Evolutionary conservation across 2,888 invertebrate genomes (phyloP).

Genomic region (Dendrolimus houi): DNA sequence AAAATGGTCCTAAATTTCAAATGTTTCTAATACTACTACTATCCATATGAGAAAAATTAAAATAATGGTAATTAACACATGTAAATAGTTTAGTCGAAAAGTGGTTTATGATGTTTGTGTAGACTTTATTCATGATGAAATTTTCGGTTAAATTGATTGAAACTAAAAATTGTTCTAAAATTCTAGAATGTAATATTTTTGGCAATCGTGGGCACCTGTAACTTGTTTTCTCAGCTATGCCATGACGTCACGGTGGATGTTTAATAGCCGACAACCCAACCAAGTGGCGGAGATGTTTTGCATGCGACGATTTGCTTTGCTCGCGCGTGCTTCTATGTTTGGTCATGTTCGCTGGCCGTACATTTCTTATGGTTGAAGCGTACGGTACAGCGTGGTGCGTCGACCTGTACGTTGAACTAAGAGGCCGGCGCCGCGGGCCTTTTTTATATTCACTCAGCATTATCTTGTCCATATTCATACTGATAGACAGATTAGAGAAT

Average conservation of each 20-base stretch:
- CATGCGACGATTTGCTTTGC: constrained; percentile 34
- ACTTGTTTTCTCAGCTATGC: constrained; percentile 55
- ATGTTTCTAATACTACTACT: no score
- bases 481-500: constrained; percentile 12
- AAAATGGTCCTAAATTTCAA: no score
- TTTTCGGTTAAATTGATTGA: no score
- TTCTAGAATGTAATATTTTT: background rate
- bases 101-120: no score
- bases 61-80: no score
- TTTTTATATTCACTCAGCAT: constrained; percentile 38
- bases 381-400: constrained; percentile 66
- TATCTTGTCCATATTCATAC: constrained; percentile 33
- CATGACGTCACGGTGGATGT: constrained; percentile 57
- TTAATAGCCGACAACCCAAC: constrained; percentile 40
- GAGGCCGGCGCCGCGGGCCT: constrained; percentile 45
- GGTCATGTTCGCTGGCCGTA: constrained; percentile 49
- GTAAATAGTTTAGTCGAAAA: no score
- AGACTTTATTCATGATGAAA: no score
- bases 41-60: no score
- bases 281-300: constrained; percentile 37
- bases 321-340: constrained; percentile 37
- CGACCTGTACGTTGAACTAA: constrained; percentile 69
- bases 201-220: constrained; percentile 43
- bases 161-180: no score
- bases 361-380: constrained; percentile 58